Percentiles rank a stretch among this genome's conserved stretches.
phyloP scores from a whole-genome alignment of 2,797 vertebrate genomes.

The Hypotaenidia philippensis region DNA sequence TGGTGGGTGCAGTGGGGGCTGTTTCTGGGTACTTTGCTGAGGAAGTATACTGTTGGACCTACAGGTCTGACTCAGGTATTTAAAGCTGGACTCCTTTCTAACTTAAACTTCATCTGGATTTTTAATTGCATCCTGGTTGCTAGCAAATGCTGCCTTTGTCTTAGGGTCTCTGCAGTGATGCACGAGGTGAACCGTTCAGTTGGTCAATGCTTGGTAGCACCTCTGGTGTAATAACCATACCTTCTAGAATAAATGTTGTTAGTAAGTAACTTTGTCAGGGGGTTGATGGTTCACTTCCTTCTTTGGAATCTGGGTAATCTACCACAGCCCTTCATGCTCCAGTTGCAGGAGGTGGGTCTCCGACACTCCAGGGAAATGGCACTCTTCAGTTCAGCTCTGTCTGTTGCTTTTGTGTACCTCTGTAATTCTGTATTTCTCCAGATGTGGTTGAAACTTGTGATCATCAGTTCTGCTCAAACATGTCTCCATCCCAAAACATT shows the following conservation, averaged over 20 bases:
- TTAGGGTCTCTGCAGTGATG: background rate
- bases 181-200: background rate
- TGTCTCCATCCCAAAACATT: background rate
- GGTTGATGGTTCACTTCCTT: background rate
- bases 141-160: background rate
- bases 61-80: fast-evolving
- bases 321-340: background rate
- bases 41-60: background rate
- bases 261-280: background rate
- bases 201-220: background rate
- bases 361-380: background rate
- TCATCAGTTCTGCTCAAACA: background rate
- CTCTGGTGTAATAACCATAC: background rate
- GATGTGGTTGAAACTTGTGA: background rate
- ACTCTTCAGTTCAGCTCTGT: background rate
- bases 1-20: background rate
- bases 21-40: background rate
- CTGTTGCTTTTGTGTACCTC: background rate
- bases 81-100: background rate
- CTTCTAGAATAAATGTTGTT: background rate
- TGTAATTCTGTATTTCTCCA: background rate
- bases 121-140: background rate
- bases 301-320: background rate
- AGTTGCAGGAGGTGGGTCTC: background rate
- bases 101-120: background rate